These are phyloP conservation scores for Nyctereutes procyonoides DNA, from an alignment of 2,113 vertebrate genomes.

Conservation along the genomic window DNA sequence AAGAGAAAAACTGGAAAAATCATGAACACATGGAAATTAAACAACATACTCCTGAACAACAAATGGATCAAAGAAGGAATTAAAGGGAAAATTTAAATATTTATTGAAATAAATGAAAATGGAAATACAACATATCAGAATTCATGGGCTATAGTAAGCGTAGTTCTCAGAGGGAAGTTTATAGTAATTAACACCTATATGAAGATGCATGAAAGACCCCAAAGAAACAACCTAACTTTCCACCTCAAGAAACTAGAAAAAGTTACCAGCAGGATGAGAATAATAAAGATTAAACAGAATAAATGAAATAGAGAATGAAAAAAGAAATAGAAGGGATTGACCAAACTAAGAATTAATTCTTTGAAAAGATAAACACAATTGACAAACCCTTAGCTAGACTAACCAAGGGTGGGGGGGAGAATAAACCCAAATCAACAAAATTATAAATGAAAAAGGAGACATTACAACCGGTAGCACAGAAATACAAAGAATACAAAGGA, in stretches of 20 bases:
- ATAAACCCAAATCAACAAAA: neutral
- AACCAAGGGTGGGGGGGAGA: neutral
- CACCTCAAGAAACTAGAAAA: neutral
- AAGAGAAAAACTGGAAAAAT: neutral
- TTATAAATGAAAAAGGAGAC: neutral
- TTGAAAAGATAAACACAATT: neutral
- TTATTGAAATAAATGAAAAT: neutral
- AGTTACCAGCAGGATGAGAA: neutral
- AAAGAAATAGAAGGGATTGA: neutral
- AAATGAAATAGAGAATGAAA: neutral
- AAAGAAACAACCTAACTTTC: neutral
- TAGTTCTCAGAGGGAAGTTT: neutral
- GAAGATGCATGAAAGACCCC: neutral
- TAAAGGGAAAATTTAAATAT: neutral
- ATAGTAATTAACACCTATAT: neutral
- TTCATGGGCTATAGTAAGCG: neutral
- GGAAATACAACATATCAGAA: neutral
- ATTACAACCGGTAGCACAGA: neutral
- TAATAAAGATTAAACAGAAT: neutral
- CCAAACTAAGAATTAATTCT: neutral
- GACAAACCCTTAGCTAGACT: neutral
- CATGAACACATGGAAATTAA: neutral
- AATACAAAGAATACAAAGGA: neutral
- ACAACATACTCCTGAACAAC: neutral
- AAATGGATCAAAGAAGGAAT: neutral